These are phyloP conservation scores for Hydrozoanthus tunicans DNA, from an alignment of 64 coral and sea anemone genomes.

Conservation along the genomic window DNA sequence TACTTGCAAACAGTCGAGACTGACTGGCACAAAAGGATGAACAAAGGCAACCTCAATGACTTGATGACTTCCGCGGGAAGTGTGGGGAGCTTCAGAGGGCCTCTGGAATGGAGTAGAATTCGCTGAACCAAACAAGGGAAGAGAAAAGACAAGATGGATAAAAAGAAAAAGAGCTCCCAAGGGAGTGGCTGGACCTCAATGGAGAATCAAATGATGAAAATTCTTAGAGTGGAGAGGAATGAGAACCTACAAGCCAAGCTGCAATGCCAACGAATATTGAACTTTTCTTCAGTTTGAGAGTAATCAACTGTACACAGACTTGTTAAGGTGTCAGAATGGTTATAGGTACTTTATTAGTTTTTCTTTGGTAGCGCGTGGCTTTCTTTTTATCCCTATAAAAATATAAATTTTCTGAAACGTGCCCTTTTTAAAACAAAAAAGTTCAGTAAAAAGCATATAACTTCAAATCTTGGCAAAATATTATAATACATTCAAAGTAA, in stretches of 20 bases:
- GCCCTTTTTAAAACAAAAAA: too few relatives aligned
- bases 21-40: conserved; percentile 68
- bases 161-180: conserved; percentile 71
- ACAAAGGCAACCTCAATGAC: conserved; percentile 62
- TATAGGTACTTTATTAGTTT: too few relatives aligned
- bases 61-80: conserved; percentile 59
- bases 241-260: conserved; percentile 32
- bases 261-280: conserved; percentile 30
- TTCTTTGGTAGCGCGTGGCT: too few relatives aligned
- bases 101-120: conserved; percentile 58
- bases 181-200: conserved; percentile 62
- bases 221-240: conserved; percentile 45
- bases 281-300: conserved; percentile 41
- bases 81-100: conserved; percentile 64
- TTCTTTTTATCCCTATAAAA: too few relatives aligned
- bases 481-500: too few relatives aligned
- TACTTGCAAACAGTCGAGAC: conserved; percentile 69
- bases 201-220: conserved; percentile 52
- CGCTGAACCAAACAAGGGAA: conserved; percentile 62
- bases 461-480: too few relatives aligned
- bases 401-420: too few relatives aligned
- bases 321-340: neutral
- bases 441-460: too few relatives aligned
- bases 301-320: conserved; percentile 5
- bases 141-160: conserved; percentile 58